These are phyloP conservation scores for Orthonychiurus folsomi DNA, from an alignment of 2,888 invertebrate species.

Conservation along the genomic window DNA sequence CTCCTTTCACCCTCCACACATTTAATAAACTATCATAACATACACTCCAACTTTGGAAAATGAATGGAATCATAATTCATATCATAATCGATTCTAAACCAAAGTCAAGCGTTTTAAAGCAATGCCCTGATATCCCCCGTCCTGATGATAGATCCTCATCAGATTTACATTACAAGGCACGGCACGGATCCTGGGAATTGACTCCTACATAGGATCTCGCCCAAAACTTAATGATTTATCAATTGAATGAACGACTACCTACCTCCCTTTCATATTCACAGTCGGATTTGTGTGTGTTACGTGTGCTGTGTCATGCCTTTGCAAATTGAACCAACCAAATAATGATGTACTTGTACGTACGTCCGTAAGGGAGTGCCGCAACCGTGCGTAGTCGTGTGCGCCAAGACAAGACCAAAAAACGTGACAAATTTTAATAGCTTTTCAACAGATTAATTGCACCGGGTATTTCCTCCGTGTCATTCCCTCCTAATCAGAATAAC, in stretches of 20 bases:
- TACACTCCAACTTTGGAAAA: conserved; percentile 13
- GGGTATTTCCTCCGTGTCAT: too few species aligned
- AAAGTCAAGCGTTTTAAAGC: background rate
- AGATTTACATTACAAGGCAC: background rate
- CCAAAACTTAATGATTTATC: background rate
- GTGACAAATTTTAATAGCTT: background rate
- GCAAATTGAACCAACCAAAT: too few species aligned
- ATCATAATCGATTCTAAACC: conserved; percentile 10
- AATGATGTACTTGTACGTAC: background rate
- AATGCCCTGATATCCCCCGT: background rate
- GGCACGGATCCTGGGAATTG: too few species aligned
- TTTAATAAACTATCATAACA: conserved; percentile 1
- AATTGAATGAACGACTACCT: conserved; percentile 1
- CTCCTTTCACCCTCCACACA: background rate
- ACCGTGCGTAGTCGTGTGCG: background rate
- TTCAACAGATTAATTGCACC: too few species aligned
- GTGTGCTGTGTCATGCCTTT: background rate
- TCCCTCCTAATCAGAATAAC: too few species aligned
- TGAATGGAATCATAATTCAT: conserved; percentile 9
- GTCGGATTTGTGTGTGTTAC: too few species aligned
- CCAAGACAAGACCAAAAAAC: background rate
- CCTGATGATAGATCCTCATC: background rate
- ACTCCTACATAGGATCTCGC: too few species aligned
- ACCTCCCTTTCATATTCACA: background rate
- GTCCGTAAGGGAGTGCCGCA: too few species aligned